These are phyloP conservation scores for Stigmatopora nigra DNA, from an alignment of 2,113 vertebrate species.

Conservation along the genomic window DNA sequence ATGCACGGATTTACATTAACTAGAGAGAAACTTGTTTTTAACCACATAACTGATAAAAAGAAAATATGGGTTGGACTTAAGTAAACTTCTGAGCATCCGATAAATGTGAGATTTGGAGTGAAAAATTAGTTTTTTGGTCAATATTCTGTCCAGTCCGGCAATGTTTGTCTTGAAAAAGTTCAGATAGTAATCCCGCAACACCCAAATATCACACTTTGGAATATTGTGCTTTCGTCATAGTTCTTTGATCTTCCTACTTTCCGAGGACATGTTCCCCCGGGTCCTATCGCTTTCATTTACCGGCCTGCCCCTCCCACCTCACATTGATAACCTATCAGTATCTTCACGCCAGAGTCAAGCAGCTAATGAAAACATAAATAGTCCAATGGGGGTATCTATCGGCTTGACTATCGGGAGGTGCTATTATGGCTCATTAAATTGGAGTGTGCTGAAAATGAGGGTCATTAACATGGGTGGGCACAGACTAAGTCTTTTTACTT, in stretches of 20 bases:
- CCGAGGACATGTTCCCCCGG: constrained; percentile 40
- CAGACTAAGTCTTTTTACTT: constrained; percentile 17
- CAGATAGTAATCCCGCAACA: too few relatives aligned
- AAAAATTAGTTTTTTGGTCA: too few relatives aligned
- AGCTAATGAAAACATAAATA: constrained; percentile 46
- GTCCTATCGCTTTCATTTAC: constrained; percentile 54
- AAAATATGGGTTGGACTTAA: constrained; percentile 2
- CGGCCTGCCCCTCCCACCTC: constrained; percentile 50
- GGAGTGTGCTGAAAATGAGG: constrained; percentile 64
- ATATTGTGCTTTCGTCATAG: constrained; percentile 5
- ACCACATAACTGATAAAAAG: constrained; percentile 20
- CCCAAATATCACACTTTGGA: not conserved
- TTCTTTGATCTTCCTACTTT: constrained; percentile 46
- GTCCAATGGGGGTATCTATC: constrained; percentile 61
- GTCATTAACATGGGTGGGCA: constrained; percentile 52
- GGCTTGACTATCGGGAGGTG: constrained; percentile 58
- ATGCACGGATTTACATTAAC: not conserved
- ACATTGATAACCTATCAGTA: constrained; percentile 55
- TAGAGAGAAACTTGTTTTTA: constrained; percentile 3
- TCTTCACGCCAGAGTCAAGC: constrained; percentile 30
- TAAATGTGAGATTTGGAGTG: constrained; percentile 14
- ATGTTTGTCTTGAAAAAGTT: too few relatives aligned
- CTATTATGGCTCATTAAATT: constrained; percentile 71
- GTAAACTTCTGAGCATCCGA: constrained; percentile 15
- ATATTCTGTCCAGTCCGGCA: too few relatives aligned